phyloP scores from a whole-genome alignment of 2,797 vertebrate species.

The Orientallactaga sibirica region DNA sequence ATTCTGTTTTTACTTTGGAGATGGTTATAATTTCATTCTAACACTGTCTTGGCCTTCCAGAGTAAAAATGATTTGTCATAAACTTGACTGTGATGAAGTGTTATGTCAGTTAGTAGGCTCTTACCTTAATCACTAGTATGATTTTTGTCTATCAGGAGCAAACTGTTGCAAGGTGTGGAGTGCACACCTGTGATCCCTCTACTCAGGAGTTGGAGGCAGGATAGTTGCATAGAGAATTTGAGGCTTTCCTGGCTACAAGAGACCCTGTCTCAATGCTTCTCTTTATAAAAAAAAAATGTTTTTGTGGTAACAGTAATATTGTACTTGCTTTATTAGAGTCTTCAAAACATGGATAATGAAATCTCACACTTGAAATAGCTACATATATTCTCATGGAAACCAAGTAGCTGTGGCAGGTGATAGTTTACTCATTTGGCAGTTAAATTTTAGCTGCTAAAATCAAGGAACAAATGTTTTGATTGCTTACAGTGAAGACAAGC shows the following conservation, averaged over 20 bases:
- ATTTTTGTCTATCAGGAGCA: constrained; percentile 50
- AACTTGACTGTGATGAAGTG: constrained; percentile 52
- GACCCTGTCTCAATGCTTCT: background rate
- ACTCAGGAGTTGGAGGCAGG: background rate
- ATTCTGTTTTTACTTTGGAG: background rate
- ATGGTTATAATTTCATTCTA: constrained; percentile 12
- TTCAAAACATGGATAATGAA: background rate
- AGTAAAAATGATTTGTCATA: constrained; percentile 59
- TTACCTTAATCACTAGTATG: background rate
- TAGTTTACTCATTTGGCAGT: constrained; percentile 5
- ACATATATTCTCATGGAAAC: constrained; percentile 51
- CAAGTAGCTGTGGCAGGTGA: background rate
- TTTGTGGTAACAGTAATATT: background rate
- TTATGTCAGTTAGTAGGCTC: background rate
- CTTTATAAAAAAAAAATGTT: background rate
- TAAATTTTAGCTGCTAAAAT: constrained; percentile 46
- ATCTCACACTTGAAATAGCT: background rate
- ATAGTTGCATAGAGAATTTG: background rate
- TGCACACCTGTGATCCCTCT: background rate
- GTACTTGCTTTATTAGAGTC: constrained; percentile 28
- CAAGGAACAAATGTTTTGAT: constrained; percentile 12
- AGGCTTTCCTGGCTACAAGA: background rate
- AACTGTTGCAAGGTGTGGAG: constrained; percentile 11
- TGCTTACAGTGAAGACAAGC: background rate
- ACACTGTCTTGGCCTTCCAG: background rate